phyloP scores from a whole-genome alignment of 2,888 invertebrate genomes.

The Tetragonula carbonaria region DNA sequence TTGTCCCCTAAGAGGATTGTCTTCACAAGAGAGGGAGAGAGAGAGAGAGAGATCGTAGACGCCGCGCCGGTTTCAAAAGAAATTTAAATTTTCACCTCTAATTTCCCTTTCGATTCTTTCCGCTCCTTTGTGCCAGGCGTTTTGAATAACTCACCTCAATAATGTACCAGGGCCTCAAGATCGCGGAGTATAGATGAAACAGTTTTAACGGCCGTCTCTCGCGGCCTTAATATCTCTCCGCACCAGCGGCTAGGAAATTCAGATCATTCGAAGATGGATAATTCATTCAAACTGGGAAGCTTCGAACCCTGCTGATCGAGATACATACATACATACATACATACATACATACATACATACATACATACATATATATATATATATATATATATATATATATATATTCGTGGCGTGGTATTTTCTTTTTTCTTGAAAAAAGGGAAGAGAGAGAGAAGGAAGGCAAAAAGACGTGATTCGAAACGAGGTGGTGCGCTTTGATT shows the following conservation, averaged over 20 bases:
- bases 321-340: background rate
- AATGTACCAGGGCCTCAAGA: background rate
- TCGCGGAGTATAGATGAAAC: no score
- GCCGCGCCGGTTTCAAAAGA: background rate
- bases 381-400: no score
- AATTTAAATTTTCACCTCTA: constrained; percentile 20
- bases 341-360: no score
- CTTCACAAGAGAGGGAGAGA: background rate
- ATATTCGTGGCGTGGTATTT: no score
- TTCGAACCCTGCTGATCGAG: background rate
- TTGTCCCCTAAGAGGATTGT: constrained; percentile 35
- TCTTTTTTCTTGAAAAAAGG: no score
- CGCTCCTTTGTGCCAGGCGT: background rate
- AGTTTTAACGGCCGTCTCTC: no score
- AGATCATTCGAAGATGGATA: no score
- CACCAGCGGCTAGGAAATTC: no score
- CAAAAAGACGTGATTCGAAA: background rate
- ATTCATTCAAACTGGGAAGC: background rate
- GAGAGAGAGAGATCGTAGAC: background rate
- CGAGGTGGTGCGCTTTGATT: constrained; percentile 1
- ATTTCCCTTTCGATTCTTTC: background rate
- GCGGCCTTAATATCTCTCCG: no score
- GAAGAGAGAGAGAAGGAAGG: background rate
- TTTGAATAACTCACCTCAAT: background rate
- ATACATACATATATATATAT: no score